Percentiles rank a stretch among this genome's conserved stretches.
Evolutionary conservation across 2,888 invertebrate species (phyloP).

Genomic region (Oscheius sp.): DNA sequence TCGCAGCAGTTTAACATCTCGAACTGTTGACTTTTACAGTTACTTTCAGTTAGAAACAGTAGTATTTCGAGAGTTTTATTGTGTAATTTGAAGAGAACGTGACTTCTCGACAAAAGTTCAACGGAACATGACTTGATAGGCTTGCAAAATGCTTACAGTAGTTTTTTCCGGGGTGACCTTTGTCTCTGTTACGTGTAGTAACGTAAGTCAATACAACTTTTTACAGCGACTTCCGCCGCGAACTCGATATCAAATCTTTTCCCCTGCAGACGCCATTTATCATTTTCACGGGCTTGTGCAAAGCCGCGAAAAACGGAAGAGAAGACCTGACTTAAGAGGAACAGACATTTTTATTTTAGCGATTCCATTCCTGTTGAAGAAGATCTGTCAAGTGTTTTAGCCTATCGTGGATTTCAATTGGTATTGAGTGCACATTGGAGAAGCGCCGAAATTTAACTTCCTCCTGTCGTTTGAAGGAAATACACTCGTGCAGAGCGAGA

Average conservation of each 20-base stretch:
- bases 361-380: conserved; percentile 35
- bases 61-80: no score
- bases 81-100: no score
- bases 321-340: no score
- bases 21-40: neutral
- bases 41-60: neutral
- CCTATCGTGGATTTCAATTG: conserved; percentile 28
- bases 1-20: neutral
- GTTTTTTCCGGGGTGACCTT: neutral
- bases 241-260: conserved; percentile 15
- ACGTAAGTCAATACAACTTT: conserved; percentile 21
- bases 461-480: conserved; percentile 44
- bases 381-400: conserved; percentile 31
- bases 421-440: conserved; percentile 34
- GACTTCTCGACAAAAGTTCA: no score
- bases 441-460: conserved; percentile 31
- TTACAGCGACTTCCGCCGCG: conserved; percentile 22
- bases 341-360: neutral
- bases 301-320: neutral
- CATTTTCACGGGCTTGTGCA: neutral
- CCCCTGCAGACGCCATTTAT: neutral
- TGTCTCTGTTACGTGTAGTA: conserved; percentile 2
- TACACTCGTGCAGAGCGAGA: conserved; percentile 46
- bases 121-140: no score
- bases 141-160: no score